Conservation (phyloP, 2,797 vertebrate genomes). For the Falco naumanni region DNA sequence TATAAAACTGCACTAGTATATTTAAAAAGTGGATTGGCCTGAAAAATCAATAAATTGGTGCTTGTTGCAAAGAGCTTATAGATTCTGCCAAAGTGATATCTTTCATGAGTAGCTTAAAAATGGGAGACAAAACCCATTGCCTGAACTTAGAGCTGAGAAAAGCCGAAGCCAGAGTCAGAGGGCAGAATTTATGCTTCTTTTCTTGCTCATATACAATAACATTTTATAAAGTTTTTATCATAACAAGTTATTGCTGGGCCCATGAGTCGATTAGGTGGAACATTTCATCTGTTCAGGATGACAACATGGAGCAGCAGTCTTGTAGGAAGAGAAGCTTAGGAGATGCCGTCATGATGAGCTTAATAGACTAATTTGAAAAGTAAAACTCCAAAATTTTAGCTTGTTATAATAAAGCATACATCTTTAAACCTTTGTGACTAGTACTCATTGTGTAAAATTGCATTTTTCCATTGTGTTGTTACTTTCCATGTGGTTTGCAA, state of each 20-base stretch:
- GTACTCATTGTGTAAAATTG: not conserved
- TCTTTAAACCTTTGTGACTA: not conserved
- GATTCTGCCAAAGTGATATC: not conserved
- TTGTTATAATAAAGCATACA: accelerated
- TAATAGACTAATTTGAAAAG: not conserved
- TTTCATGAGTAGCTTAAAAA: not conserved
- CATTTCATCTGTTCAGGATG: not conserved
- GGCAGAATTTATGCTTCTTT: not conserved
- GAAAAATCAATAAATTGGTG: not conserved
- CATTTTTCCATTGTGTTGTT: not conserved
- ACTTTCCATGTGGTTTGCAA: no score
- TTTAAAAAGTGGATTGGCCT: not conserved
- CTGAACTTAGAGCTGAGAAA: not conserved
- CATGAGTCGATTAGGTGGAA: not conserved
- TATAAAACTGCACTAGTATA: not conserved
- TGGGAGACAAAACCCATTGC: not conserved
- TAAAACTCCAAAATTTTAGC: not conserved
- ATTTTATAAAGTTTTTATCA: not conserved
- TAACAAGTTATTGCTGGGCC: not conserved
- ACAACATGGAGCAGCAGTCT: not conserved
- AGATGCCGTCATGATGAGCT: not conserved
- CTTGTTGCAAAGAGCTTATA: not conserved
- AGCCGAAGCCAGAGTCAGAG: not conserved
- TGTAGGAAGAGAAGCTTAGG: not conserved
- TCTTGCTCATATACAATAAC: not conserved